Evolutionary conservation across 2,797 vertebrate species (phyloP).

Genomic region (Dallia pectoralis): DNA sequence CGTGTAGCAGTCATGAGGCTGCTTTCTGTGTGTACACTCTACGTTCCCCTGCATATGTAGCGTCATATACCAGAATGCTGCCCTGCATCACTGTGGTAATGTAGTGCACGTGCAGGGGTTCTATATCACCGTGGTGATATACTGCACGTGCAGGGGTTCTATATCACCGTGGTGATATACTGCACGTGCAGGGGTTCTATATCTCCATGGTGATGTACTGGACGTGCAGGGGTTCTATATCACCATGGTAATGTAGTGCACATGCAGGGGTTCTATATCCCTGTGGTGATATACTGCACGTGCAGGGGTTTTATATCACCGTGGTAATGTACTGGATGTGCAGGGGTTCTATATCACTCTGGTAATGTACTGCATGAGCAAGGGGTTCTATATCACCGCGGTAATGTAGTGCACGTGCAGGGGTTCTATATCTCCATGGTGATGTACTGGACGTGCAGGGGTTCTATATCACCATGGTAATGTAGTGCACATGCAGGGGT

Average conservation of each 20-base stretch:
- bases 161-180: slow-evolving; percentile 4
- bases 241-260: slow-evolving; percentile 16
- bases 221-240: neutral
- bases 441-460: neutral
- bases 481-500: neutral
- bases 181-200: too few species aligned
- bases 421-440: slow-evolving; percentile 11
- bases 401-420: too few species aligned
- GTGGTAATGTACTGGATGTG: too few species aligned
- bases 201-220: too few species aligned
- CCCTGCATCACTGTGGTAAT: slow-evolving; percentile 27
- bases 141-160: neutral
- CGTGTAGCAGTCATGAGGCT: slow-evolving; percentile 36
- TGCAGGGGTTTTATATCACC: too few species aligned
- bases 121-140: slow-evolving; percentile 23
- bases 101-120: too few species aligned
- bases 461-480: too few species aligned
- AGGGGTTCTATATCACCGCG: too few species aligned
- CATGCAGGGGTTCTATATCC: neutral
- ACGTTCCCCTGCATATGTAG: slow-evolving; percentile 8
- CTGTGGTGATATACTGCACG: slow-evolving; percentile 6
- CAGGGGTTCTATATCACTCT: neutral
- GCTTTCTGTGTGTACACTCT: slow-evolving; percentile 19
- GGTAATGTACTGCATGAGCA: slow-evolving; percentile 7
- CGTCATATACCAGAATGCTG: slow-evolving; percentile 25